Evolutionary conservation across 92 coral and sea anemone species (phyloP).

Genomic region (Zoanthus gigantus): DNA sequence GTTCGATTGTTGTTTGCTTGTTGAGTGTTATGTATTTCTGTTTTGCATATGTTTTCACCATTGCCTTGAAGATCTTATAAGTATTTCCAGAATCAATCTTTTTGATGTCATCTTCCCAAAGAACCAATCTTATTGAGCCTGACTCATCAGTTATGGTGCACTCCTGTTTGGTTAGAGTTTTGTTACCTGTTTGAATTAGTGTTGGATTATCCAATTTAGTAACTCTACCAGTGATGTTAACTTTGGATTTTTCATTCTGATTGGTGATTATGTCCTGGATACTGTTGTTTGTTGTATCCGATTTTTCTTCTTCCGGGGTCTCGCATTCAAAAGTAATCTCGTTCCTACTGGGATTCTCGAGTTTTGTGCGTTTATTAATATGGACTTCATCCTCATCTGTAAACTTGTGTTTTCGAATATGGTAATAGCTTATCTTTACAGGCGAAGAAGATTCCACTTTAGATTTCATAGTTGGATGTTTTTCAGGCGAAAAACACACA

Average conservation of each 20-base stretch:
- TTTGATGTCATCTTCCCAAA: constrained; percentile 41
- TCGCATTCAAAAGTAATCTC: constrained; percentile 36
- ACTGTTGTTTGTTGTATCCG: constrained; percentile 42
- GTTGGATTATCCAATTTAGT: constrained; percentile 43
- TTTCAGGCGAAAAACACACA: constrained; percentile 55
- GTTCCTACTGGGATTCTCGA: constrained; percentile 39
- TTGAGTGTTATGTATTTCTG: constrained; percentile 40
- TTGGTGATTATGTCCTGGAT: constrained; percentile 35
- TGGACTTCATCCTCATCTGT: constrained; percentile 52
- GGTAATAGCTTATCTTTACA: constrained; percentile 43
- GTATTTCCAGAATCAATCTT: constrained; percentile 38
- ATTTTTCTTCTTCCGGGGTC: constrained; percentile 38
- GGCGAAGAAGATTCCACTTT: constrained; percentile 24
- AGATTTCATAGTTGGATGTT: constrained; percentile 28
- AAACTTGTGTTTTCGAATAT: constrained; percentile 28
- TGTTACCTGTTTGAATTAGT: constrained; percentile 42
- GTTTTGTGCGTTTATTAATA: constrained; percentile 47
- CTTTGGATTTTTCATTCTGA: constrained; percentile 39
- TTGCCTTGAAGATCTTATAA: constrained; percentile 46
- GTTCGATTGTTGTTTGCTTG: constrained; percentile 45
- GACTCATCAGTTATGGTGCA: constrained; percentile 44
- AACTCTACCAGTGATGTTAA: constrained; percentile 41
- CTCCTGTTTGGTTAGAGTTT: constrained; percentile 42
- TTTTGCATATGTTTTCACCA: constrained; percentile 36
- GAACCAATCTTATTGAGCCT: constrained; percentile 50